Evolutionary conservation across 2,888 invertebrate genomes (phyloP), one percentile per base, ranked within the genome.

Genomic region (Drosophila diplacantha): DNA sequence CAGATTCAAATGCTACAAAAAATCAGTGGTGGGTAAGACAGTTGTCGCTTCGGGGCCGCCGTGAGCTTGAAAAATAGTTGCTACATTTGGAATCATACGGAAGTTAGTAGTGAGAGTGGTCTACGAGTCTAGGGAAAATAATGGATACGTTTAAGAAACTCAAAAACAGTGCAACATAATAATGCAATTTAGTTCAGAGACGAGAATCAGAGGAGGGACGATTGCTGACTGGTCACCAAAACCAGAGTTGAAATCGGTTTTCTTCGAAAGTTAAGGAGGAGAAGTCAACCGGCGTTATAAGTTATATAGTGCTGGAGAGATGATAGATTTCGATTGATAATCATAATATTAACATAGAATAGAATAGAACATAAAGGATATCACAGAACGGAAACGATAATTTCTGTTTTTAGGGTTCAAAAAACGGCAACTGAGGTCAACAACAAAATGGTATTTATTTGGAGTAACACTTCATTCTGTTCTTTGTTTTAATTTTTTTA

Each of bases 1-100:
- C 49, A 60, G 66, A 60, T 57, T 55, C 70, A 71, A 59, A 59
- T 34, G 56, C 65, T 65, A 65, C 71, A 60, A 71, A 58, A 71
- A 64, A 58, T 55, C 38, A 53, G 39, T 56, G 53, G 29, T 50
- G 41, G 41, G 41, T 22, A 24, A 11, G 34, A 44, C 32, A 58
- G 34, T 51, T 50, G 53, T 55, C 43, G 58, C 35, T 41, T 41
- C 20, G 31, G 31, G 51, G 51, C 37, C 37, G 35, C 46, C 46
- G 57, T 46, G 44, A 59, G 59, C 44, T 60, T 59, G 46, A 18
- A 26, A 47, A 54, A 37, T 51, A 60, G 60, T 63, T 46, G 46
- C 63, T 62, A 52, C 62, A 26, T 29, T 44, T 24, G 18, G 41
- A 56, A n/a, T 61, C 26, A 34, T 47, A 63, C 54, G 46, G 9